These are phyloP conservation scores for Opisthograptis luteolata DNA, from an alignment of 2,888 invertebrate genomes.

Conservation along the genomic window DNA sequence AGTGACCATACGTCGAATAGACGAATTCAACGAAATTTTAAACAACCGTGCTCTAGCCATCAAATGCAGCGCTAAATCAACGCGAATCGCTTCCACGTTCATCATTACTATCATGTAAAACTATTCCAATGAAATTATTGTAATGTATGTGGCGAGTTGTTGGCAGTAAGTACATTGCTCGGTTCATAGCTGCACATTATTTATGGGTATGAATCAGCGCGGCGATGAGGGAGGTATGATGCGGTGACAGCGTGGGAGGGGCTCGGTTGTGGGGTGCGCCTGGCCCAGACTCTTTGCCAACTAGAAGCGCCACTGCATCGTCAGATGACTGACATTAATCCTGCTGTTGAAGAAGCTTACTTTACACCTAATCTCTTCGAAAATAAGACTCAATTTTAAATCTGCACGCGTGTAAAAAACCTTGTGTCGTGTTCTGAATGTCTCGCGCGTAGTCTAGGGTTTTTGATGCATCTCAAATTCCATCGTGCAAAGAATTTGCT, in stretches of 20 bases:
- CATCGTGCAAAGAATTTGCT: constrained; percentile 58
- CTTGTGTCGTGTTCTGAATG: constrained; percentile 60
- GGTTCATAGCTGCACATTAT: constrained; percentile 58
- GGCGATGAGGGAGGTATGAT: constrained; percentile 62
- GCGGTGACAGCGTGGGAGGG: constrained; percentile 63
- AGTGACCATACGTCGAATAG: no score
- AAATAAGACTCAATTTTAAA: constrained; percentile 53
- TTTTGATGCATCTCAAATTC: constrained; percentile 71
- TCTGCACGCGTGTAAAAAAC: constrained; percentile 35
- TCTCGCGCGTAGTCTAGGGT: constrained; percentile 75
- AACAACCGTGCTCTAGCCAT: neutral
- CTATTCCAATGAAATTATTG: constrained; percentile 44
- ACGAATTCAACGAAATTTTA: neutral
- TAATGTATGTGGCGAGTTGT: constrained; percentile 39
- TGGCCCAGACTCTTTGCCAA: constrained; percentile 74
- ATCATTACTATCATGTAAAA: constrained; percentile 45
- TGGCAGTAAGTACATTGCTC: constrained; percentile 65
- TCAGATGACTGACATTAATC: constrained; percentile 53
- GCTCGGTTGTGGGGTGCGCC: constrained; percentile 61
- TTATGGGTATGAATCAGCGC: constrained; percentile 62
- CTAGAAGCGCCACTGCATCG: constrained; percentile 77
- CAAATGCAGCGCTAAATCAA: neutral
- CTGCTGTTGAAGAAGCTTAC: constrained; percentile 39
- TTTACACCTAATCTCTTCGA: constrained; percentile 42
- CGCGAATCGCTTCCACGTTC: constrained; percentile 2